phyloP scores from a whole-genome alignment of 2,113 vertebrate species.

The Patagioenas fasciata region DNA sequence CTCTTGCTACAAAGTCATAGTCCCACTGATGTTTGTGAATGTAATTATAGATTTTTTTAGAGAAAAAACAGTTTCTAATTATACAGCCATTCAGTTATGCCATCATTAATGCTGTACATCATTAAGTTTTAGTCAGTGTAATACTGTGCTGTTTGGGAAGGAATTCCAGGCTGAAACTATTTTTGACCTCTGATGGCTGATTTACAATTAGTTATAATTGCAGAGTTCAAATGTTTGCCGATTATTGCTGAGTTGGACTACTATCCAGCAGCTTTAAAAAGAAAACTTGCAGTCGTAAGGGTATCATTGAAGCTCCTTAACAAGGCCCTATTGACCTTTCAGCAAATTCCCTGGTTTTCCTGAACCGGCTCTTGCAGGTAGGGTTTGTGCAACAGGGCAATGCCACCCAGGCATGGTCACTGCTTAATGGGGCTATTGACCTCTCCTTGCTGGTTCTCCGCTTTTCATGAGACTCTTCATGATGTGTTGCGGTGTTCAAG shows the following conservation, averaged over 20 bases:
- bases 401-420: not conserved
- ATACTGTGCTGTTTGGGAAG: not conserved
- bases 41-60: not conserved
- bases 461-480: not conserved
- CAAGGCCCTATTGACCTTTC: not conserved
- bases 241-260: conserved; percentile 13
- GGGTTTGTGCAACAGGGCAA: not conserved
- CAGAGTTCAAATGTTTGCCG: not conserved
- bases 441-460: not conserved
- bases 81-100: not conserved
- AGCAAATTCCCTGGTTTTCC: not conserved
- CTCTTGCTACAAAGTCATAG: not conserved
- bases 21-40: not conserved
- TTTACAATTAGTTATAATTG: not conserved
- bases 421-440: not conserved
- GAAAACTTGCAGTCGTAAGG: not conserved
- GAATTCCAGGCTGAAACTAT: not conserved
- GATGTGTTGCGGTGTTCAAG: not conserved
- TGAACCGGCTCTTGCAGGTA: fast-evolving
- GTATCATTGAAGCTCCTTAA: not conserved
- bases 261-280: not conserved
- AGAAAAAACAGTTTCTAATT: not conserved
- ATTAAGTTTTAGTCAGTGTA: not conserved
- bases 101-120: not conserved
- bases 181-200: conserved; percentile 10